A percentile compares a stretch with the other conserved stretches of the same genome.
Conservation (phyloP, 2,797 vertebrate genomes). For the Ptychadena robeensis region DNA sequence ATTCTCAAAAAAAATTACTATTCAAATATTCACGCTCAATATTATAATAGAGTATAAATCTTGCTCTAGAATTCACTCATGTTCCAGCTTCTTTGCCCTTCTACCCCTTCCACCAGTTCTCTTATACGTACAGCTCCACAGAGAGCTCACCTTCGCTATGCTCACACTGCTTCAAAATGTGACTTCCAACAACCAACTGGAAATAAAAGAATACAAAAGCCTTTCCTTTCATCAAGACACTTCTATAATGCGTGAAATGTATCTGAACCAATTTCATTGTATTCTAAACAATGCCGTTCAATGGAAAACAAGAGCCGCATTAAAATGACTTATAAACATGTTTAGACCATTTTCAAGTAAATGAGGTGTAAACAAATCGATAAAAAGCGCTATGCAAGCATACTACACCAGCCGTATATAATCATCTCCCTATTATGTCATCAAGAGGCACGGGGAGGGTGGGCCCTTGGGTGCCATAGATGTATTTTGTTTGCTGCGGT, state of each 20-base stretch:
- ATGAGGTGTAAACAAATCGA: slow-evolving; percentile 67
- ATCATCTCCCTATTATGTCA: slow-evolving; percentile 60
- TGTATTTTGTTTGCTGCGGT: slow-evolving; percentile 62
- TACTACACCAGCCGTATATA: slow-evolving; percentile 63
- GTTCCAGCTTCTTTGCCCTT: no score
- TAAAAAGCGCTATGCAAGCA: slow-evolving; percentile 66
- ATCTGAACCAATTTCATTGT: slow-evolving; percentile 25
- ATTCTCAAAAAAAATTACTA: no score
- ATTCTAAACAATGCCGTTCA: slow-evolving; percentile 58
- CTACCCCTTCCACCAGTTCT: no score
- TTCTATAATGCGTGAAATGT: slow-evolving; percentile 9
- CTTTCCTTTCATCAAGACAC: neutral
- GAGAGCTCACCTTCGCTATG: neutral
- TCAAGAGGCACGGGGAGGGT: slow-evolving; percentile 59
- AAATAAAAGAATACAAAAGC: neutral
- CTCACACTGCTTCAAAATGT: neutral
- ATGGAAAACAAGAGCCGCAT: slow-evolving; percentile 44
- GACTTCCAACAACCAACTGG: neutral
- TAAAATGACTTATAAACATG: slow-evolving; percentile 64
- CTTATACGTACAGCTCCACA: neutral
- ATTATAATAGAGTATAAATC: no score
- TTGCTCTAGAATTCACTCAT: no score
- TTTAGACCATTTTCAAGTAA: slow-evolving; percentile 68
- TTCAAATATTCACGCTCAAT: no score
- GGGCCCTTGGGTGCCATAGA: slow-evolving; percentile 45